Percentiles rank a stretch among this genome's conserved stretches.
Conservation (phyloP, 2,113 vertebrate genomes). For the Megalops atlanticus region DNA sequence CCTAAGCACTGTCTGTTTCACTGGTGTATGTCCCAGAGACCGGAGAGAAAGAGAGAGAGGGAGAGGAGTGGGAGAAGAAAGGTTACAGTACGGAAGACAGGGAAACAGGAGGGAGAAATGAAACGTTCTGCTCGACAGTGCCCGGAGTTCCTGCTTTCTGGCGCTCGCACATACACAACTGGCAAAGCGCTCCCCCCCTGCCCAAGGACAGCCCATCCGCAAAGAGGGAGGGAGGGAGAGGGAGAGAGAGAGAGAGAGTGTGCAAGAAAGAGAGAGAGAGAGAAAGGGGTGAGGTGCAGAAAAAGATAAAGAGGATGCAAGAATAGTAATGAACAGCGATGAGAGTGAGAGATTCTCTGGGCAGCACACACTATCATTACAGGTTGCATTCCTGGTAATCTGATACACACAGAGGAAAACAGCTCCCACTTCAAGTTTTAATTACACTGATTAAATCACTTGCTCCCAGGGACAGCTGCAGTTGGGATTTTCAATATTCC, state of each 20-base stretch:
- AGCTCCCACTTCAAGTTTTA: neutral
- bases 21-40: neutral
- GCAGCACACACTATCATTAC: neutral
- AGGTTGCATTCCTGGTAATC: neutral
- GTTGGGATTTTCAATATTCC: neutral
- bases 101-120: too few relatives aligned
- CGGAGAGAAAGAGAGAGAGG: constrained; percentile 26
- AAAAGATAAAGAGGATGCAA: neutral
- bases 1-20: neutral
- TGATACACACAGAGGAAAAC: neutral
- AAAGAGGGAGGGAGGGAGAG: constrained; percentile 36
- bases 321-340: too few relatives aligned
- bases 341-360: neutral
- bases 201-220: too few relatives aligned
- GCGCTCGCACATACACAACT: neutral
- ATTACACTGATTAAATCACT: neutral
- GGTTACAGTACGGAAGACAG: too few relatives aligned
- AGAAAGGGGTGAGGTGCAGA: constrained; percentile 28
- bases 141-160: neutral
- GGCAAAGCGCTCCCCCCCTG: neutral
- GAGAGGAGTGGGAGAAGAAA: constrained; percentile 16
- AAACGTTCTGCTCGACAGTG: constrained; percentile 23
- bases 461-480: neutral
- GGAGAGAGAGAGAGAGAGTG: constrained; percentile 13
- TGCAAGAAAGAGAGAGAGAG: neutral